A percentile compares a stretch with the other conserved stretches of the same genome.
Conservation (phyloP, 2,797 vertebrate species). For the Bradypodion pumilum region DNA sequence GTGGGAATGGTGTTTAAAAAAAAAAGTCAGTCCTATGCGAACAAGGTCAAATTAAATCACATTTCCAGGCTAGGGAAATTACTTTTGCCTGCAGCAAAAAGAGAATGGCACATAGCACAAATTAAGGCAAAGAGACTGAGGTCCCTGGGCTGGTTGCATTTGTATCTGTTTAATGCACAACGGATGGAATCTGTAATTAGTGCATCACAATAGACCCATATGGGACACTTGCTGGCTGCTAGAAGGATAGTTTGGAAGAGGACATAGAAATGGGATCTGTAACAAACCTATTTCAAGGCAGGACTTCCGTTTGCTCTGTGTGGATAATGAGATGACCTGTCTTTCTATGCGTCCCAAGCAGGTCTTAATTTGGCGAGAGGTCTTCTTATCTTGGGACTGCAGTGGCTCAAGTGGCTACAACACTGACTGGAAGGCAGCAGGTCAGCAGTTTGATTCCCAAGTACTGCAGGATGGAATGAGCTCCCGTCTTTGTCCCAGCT, state of each 20-base stretch:
- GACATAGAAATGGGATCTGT: constrained; percentile 51
- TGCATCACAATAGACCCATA: constrained; percentile 59
- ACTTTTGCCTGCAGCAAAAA: constrained; percentile 74
- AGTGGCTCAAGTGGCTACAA: too few relatives aligned
- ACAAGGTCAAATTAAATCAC: constrained; percentile 76
- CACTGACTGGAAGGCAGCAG: too few relatives aligned
- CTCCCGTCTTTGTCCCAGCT: too few relatives aligned
- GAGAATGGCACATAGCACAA: constrained; percentile 57
- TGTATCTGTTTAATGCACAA: constrained; percentile 59
- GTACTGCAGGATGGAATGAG: too few relatives aligned
- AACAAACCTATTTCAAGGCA: constrained; percentile 39
- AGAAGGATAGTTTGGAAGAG: constrained; percentile 17
- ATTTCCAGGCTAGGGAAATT: constrained; percentile 73
- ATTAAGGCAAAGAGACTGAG: constrained; percentile 57
- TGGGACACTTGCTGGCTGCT: constrained; percentile 38
- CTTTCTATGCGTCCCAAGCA: constrained; percentile 43
- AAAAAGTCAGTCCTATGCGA: constrained; percentile 68
- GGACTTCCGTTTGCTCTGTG: constrained; percentile 41
- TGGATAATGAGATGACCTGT: constrained; percentile 17
- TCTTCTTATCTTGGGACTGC: too few relatives aligned
- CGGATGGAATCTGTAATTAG: constrained; percentile 68
- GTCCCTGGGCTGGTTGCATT: constrained; percentile 59
- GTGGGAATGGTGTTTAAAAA: constrained; percentile 61
- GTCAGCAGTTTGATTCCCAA: too few relatives aligned
- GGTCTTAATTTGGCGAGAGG: constrained; percentile 22